Evolutionary conservation across 2,113 vertebrate species (phyloP).

Genomic region (Aptenodytes forsteri): DNA sequence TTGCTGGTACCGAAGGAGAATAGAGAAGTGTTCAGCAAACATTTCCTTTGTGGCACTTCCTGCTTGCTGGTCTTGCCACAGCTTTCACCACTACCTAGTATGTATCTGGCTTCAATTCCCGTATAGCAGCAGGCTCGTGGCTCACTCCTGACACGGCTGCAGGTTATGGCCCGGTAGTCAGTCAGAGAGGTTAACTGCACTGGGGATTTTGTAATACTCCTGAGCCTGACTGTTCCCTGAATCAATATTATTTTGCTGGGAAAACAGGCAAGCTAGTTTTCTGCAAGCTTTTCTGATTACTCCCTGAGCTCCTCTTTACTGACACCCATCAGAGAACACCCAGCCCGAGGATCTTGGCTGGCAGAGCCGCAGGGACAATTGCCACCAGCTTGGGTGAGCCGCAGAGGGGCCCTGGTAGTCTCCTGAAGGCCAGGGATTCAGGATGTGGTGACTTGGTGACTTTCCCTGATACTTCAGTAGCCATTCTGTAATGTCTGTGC

Average conservation of each 20-base stretch:
- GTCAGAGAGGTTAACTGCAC: background rate
- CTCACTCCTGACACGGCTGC: background rate
- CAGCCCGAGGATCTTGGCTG: background rate
- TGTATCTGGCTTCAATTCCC: background rate
- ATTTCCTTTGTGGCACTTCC: conserved; percentile 13
- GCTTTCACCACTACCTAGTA: background rate
- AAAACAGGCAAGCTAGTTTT: background rate
- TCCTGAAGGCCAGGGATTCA: background rate
- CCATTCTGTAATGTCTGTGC: background rate
- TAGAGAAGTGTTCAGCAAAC: background rate
- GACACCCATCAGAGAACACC: background rate
- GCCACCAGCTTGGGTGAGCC: accelerated
- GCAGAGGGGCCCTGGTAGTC: background rate
- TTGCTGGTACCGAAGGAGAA: background rate
- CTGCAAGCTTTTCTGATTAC: background rate
- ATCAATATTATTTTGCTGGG: background rate
- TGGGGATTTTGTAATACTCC: background rate
- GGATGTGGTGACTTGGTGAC: background rate
- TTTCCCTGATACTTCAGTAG: background rate
- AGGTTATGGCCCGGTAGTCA: background rate
- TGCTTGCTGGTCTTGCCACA: background rate
- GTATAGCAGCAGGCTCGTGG: background rate
- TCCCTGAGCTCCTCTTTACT: background rate
- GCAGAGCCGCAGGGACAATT: background rate
- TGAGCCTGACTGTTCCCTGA: background rate